Evolutionary conservation across 2,113 vertebrate species (phyloP).

Genomic region (Chrysemys picta): DNA sequence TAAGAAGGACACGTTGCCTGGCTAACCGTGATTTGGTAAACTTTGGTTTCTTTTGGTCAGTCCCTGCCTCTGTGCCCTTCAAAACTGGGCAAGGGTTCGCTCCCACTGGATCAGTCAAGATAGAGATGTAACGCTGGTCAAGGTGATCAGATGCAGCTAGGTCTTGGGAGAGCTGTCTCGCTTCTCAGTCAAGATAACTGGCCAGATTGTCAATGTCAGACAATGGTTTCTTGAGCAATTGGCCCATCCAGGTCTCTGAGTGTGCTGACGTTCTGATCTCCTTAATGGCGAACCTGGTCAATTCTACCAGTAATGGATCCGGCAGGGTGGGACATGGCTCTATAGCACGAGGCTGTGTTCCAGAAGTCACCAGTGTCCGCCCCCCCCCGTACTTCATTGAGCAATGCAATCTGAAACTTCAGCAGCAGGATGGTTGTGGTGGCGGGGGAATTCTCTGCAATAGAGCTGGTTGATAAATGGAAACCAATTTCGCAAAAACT

Average conservation of each 20-base stretch:
- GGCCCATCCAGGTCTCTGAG: neutral
- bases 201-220: neutral
- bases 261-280: neutral
- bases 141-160: neutral
- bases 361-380: neutral
- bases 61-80: neutral
- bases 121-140: no score
- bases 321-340: neutral
- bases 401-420: neutral
- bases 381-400: neutral
- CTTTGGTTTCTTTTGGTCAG: rapidly evolving
- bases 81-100: neutral
- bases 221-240: neutral
- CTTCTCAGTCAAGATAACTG: neutral
- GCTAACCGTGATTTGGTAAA: neutral
- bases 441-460: neutral
- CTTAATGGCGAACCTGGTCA: neutral
- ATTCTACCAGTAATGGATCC: neutral
- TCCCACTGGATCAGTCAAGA: neutral
- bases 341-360: neutral
- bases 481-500: neutral
- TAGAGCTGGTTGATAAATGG: neutral
- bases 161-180: neutral
- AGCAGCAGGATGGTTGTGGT: neutral
- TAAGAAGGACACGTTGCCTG: neutral